Conservation (phyloP, 2,113 vertebrate genomes). For the Loxodonta africana region DNA sequence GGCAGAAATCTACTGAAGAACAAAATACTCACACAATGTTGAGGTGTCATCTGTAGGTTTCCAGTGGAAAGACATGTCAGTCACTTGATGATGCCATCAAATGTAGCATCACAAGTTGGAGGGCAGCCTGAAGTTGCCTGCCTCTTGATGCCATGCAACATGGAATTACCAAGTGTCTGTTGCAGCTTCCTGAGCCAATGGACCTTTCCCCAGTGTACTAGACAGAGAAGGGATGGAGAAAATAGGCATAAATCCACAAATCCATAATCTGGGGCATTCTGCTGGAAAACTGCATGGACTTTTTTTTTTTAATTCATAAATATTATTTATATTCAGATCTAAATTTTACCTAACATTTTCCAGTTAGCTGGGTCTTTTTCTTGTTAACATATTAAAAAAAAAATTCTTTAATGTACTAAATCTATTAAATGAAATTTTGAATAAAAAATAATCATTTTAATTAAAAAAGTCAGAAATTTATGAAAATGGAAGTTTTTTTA, state of each 20-base stretch:
- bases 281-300: not conserved
- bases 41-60: no score
- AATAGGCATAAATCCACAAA: not conserved
- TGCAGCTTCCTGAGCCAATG: not conserved
- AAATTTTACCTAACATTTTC: not conserved
- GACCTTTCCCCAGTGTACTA: no score
- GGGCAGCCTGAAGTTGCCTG: no score
- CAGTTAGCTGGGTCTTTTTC: not conserved
- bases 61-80: no score
- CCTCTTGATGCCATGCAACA: no score
- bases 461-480: not conserved
- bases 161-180: no score
- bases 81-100: no score
- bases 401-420: not conserved
- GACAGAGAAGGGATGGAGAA: not conserved
- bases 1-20: no score
- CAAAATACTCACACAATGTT: no score
- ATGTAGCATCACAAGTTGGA: no score
- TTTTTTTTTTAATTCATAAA: not conserved
- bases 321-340: not conserved
- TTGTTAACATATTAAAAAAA: not conserved
- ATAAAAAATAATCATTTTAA: not conserved
- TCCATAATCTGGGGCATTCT: not conserved
- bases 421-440: not conserved
- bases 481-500: no score